Evolutionary conservation across 1,140 invertebrate species (phyloP), one percentile per base, ranked within the genome.

Genomic region (Batillaria attramentaria): DNA sequence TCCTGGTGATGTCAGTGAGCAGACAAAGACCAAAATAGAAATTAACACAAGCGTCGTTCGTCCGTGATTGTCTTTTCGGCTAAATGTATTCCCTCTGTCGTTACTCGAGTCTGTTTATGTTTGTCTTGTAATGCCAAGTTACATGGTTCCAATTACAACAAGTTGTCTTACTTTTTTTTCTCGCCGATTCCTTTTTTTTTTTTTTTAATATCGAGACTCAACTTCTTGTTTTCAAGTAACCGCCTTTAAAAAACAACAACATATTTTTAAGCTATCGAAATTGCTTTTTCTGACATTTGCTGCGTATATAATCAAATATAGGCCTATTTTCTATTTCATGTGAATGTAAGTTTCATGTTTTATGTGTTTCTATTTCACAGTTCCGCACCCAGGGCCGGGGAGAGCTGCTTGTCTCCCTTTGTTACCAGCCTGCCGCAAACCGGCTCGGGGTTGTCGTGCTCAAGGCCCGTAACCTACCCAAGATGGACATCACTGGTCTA

Each of bases 401-500:
- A 13, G 95, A 96, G 88, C 86, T 96, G 69, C 93, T 95, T 92
- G 86, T 96, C 76, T 95, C 95, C n/a, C 90, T 96, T 16, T 95
- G 95, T 85, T 96, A 95, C 89, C 93, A 96, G 70, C 95, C 95
- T 31, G 95, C 94, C 33, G 94, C 95, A 57, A 96, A 96, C 80
- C 92, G 95, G 80, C 91, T 96, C 46, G 95, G 94, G 18, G 92
- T 96, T 8, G 95, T 95, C 1, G 93, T 96, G 13, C 93, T 96
- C 62, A 96, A 96, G 90, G 95, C 94, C 50, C 93, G 95, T 83
- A 95, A 95, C 87, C 91, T 96, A 0, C 94, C 95, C 85, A 94
- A 95, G 72, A 95, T 96, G 94, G 95, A 96, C 89, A 94, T 96
- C 74, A 95, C 94, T n/a, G 95, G 95, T 82, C 93, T 94, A 33